phyloP scores from a whole-genome alignment of 2,797 vertebrate species.

The Ctenosaura bakeri region DNA sequence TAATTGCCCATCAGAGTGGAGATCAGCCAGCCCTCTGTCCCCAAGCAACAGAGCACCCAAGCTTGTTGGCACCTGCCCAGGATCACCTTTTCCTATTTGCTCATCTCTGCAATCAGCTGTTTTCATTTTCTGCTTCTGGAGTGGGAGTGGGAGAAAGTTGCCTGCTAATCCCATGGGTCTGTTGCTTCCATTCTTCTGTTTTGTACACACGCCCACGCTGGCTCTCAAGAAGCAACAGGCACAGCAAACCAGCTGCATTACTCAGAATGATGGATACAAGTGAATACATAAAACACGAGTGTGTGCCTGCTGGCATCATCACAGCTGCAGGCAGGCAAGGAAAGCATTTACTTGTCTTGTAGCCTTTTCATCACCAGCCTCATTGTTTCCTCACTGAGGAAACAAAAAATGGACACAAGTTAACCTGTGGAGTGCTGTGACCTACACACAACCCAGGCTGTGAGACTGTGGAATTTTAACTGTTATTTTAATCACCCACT shows the following conservation, averaged over 20 bases:
- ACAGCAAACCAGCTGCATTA: not conserved
- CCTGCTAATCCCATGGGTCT: not conserved
- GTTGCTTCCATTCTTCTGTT: not conserved
- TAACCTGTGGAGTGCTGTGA: not conserved
- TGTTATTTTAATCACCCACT: not conserved
- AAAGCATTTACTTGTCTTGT: not conserved
- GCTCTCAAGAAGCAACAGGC: slow-evolving; percentile 12
- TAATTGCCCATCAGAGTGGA: not conserved
- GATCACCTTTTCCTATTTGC: not conserved
- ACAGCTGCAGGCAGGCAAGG: not conserved
- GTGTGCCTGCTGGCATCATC: not conserved
- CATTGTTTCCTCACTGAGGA: not conserved
- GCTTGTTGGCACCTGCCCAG: not conserved
- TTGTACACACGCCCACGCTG: slow-evolving; percentile 6
- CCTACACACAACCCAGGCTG: not conserved
- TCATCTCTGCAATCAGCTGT: not conserved
- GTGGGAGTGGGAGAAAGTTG: not conserved
- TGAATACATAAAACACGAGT: not conserved
- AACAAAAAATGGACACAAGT: not conserved
- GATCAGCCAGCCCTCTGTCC: slow-evolving; percentile 12
- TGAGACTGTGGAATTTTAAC: not conserved
- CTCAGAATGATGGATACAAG: not conserved
- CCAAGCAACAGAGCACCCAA: slow-evolving; percentile 28
- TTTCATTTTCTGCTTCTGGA: not conserved
- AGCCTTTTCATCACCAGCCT: not conserved